Evolutionary conservation across 2,113 vertebrate genomes (phyloP), one percentile per base, ranked within the genome.

Genomic region (Lonchura striata): DNA sequence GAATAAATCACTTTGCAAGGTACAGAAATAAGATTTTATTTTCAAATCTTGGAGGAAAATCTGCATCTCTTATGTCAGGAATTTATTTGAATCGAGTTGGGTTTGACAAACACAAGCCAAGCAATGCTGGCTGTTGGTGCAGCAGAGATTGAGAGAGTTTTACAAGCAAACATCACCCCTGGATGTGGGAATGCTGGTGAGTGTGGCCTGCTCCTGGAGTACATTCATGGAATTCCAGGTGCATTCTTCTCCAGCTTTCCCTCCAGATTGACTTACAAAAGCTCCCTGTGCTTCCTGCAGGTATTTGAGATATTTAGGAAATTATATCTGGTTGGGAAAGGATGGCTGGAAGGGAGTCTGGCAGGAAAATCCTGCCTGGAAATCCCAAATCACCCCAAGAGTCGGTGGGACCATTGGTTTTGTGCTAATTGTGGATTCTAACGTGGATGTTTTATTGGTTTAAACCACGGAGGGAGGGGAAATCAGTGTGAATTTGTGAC

Each of bases 171-270:
- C n/a, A 20, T 28, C 57, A 17, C 33, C 7, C 10, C 44, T 21
- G 69, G 20, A 1, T 24, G 15, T 15, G n/a, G 72, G 64, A 84
- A 37, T 54, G 78, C 6, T 15, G 71, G 21, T 24, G 31, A 27
- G 59, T 17, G 10, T 33, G 50, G 69, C 35, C 28, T 86, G 65
- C 90, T 88, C 3, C 64, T 46, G 50, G 28, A 22, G 83, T 30
- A 2, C 86, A 76, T 95, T 92, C 66, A 3, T 46, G 6, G 71
- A 47, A 95, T 96, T 96, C 95, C 93, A 91, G 93, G 85, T 94
- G 20, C 82, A 80, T 95, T 96, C 82, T 91, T 85, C 50, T 72
- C 79, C 81, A 61, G 87, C 89, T 89, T 92, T 50, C 57, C 53
- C 77, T 79, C 33, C 9, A 8, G 68, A 53, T 0, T 50, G 31